phyloP scores from a whole-genome alignment of 2,797 vertebrate genomes.

The Poecilia gillii region DNA sequence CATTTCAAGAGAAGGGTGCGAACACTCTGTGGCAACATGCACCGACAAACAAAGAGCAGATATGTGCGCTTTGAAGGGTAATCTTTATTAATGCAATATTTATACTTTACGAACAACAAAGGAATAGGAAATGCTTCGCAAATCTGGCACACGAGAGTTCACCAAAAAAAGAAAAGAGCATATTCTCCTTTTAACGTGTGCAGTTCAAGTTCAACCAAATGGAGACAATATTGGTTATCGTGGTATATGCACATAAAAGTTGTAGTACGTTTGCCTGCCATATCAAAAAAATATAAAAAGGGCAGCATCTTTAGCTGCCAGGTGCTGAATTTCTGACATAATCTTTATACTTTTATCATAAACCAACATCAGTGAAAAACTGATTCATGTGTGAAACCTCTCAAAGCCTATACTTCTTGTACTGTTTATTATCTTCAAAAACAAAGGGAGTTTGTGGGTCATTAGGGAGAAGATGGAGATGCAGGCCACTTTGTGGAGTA shows the following conservation, averaged over 20 bases:
- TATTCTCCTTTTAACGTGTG: conserved; percentile 64
- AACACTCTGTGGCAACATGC: conserved; percentile 55
- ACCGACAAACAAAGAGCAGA: conserved; percentile 48
- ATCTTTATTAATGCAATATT: conserved; percentile 82
- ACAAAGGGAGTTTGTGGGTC: conserved; percentile 68
- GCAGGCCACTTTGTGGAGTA: conserved; percentile 72
- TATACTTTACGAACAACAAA: conserved; percentile 68
- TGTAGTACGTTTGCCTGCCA: conserved; percentile 77
- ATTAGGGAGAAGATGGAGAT: conserved; percentile 65
- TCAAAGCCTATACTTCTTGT: conserved; percentile 81
- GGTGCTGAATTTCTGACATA: conserved; percentile 84
- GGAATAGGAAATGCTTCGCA: conserved; percentile 57
- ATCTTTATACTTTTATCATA: conserved; percentile 80
- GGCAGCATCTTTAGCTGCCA: conserved; percentile 78
- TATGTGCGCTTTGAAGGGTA: conserved; percentile 54
- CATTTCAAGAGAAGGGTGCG: conserved; percentile 54
- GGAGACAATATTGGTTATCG: conserved; percentile 65
- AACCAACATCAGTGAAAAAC: conserved; percentile 72
- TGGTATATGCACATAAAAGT: conserved; percentile 75
- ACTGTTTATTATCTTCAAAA: conserved; percentile 81
- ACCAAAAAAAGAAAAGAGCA: conserved; percentile 48
- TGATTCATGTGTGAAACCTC: conserved; percentile 73
- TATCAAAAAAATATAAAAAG: conserved; percentile 75
- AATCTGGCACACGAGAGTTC: conserved; percentile 76
- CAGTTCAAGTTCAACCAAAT: conserved; percentile 75